Base-by-base conservation (phyloP, 1,140 invertebrate genomes). In the Heliconius melpomene region DNA sequence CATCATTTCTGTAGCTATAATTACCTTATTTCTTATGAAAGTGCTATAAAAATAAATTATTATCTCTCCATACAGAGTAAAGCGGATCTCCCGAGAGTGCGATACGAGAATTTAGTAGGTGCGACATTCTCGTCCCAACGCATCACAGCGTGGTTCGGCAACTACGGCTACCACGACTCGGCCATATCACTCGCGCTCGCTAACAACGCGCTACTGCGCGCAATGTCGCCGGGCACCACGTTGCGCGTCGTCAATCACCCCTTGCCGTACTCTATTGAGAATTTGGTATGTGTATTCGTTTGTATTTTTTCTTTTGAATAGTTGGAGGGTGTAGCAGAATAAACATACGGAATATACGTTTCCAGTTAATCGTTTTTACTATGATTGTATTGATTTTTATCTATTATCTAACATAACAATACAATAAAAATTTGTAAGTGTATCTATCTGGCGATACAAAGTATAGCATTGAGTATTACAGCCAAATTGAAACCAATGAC, bases 91-190 rank as follows among this genome's bases (percentile, higher is more conserved):
- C 73, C 84, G 0, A 85, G 90, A 2, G 88, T 93, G 36, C 89
- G 92, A n/a, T 91, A 90, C 50, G 92, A 94, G 38, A 95, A 95
- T 77, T 84, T 96, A 32, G 88, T 94, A 2, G 96, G 94, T 1
- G 95, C 93, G 0, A 94, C 93, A 9, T 88, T 95, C 57, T 79
- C 80, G 0, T 85, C 87, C 3, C 79, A 87, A 9, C 89, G 85
- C 20, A 94, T 95, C 7, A 95, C 91, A 0, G 95, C 95, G 32
- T 96, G 96, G 95, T 96, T 96, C 82, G 96, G 96, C 75, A 96
- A 96, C 85, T 95, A 96, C 78, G 95, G 97, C 0, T 96, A 96
- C 87, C 97, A 98, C 88, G 95, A 96, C 52, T 95, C 96, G 8
- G 96, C 96, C 0, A 94, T 97, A 13, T 94, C 96, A 0, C 90